Evolutionary conservation across 2,888 invertebrate species (phyloP).

Genomic region (Trissoscelio sp.): DNA sequence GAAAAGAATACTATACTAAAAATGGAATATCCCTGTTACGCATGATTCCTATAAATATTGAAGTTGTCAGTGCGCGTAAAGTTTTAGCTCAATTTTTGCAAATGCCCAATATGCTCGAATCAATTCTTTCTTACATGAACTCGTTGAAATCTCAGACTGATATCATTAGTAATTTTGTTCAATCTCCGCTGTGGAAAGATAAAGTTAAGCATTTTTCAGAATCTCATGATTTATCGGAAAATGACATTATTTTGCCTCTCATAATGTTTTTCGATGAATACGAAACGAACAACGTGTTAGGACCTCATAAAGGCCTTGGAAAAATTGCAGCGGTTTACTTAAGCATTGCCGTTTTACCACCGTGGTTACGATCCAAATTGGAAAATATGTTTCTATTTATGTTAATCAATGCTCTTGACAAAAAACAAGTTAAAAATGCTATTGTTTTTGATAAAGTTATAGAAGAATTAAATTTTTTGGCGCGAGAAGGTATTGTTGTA

Average conservation of each 20-base stretch:
- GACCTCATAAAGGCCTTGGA: constrained; percentile 38
- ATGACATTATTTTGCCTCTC: constrained; percentile 28
- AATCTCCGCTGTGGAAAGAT: constrained; percentile 17
- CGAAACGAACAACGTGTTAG: constrained; percentile 36
- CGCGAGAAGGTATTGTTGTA: constrained; percentile 24
- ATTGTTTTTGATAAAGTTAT: constrained; percentile 24
- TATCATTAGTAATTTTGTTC: constrained; percentile 30
- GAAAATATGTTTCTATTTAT: constrained; percentile 23
- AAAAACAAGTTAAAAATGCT: constrained; percentile 8
- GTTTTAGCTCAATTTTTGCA: constrained; percentile 39
- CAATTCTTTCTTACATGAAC: constrained; percentile 25
- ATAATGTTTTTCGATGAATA: constrained; percentile 38
- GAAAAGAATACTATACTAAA: constrained; percentile 20
- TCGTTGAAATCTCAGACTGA: constrained; percentile 13
- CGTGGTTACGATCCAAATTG: constrained; percentile 17
- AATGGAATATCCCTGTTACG: constrained; percentile 5
- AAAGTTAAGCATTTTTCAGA: constrained; percentile 2
- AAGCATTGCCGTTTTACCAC: constrained; percentile 13
- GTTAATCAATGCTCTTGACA: constrained; percentile 12
- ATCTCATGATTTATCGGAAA: constrained; percentile 2
- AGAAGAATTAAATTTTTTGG: constrained; percentile 37
- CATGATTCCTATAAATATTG: constrained; percentile 21
- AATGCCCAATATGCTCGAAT: constrained; percentile 10
- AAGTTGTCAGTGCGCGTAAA: constrained; percentile 22
- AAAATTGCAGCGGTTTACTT: constrained; percentile 21